Percentiles rank a stretch among this genome's conserved stretches.
Conservation (phyloP, 2,888 invertebrate genomes). For the Noctua janthina region DNA sequence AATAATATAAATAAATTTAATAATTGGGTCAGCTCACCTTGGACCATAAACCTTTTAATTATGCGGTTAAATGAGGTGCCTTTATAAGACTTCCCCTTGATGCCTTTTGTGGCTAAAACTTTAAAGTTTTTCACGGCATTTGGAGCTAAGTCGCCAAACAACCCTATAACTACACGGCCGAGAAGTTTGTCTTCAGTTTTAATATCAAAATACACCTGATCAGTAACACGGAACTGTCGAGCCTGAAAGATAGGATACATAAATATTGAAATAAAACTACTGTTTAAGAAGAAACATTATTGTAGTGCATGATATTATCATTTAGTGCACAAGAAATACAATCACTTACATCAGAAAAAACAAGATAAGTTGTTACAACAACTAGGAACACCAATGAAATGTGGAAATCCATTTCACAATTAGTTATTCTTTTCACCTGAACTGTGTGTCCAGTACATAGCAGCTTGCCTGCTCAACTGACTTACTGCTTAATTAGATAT, state of each 20-base stretch:
- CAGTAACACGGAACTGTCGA: conserved; percentile 93
- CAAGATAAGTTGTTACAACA: conserved; percentile 61
- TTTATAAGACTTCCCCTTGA: conserved; percentile 94
- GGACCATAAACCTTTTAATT: conserved; percentile 97
- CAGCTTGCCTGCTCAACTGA: conserved; percentile 42
- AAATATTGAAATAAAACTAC: not conserved
- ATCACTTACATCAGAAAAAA: conserved; percentile 68
- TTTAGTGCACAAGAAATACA: conserved; percentile 3
- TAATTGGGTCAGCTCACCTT: conserved; percentile 91
- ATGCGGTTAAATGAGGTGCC: conserved; percentile 96
- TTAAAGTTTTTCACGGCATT: conserved; percentile 96
- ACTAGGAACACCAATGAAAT: conserved; percentile 59
- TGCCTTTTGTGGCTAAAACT: conserved; percentile 94
- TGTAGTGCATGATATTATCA: not conserved
- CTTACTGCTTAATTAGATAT: conserved; percentile 60
- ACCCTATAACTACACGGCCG: conserved; percentile 95
- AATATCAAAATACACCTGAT: conserved; percentile 96
- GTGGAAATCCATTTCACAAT: conserved; percentile 65
- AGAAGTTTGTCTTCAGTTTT: conserved; percentile 92
- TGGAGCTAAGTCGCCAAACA: conserved; percentile 97
- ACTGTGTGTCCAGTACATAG: conserved; percentile 43
- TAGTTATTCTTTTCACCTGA: conserved; percentile 17
- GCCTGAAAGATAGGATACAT: conserved; percentile 82
- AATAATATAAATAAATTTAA: conserved; percentile 10
- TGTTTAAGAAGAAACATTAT: not conserved